phyloP scores from a whole-genome alignment of 2,888 invertebrate species.

The Coremacera marginata region DNA sequence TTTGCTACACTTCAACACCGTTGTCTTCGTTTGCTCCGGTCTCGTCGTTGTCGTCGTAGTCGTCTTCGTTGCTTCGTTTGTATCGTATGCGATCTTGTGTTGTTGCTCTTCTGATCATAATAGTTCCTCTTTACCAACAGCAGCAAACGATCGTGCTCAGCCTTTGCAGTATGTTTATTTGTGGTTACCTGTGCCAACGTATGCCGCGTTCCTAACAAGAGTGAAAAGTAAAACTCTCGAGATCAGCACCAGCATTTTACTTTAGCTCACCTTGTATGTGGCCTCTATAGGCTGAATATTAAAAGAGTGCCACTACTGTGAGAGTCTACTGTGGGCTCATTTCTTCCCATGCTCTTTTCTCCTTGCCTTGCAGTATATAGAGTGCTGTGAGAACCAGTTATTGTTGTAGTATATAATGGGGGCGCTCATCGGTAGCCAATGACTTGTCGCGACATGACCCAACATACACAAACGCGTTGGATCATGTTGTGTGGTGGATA shows the following conservation, averaged over 20 bases:
- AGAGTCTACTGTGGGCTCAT: neutral
- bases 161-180: conserved; percentile 39
- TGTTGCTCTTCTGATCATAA: conserved; percentile 15
- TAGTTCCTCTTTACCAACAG: neutral
- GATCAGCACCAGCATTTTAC: neutral
- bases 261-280: neutral
- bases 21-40: conserved; percentile 50
- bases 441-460: conserved; percentile 15
- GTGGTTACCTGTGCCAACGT: neutral
- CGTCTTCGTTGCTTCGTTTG: conserved; percentile 40
- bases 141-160: conserved; percentile 47
- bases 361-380: neutral
- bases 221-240: neutral
- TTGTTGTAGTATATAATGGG: conserved; percentile 33
- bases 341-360: neutral
- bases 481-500: neutral
- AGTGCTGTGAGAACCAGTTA: neutral
- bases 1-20: conserved; percentile 61
- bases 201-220: neutral
- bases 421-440: conserved; percentile 31
- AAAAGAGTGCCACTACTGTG: neutral
- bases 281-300: neutral
- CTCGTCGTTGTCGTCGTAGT: conserved; percentile 41
- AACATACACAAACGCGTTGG: conserved; percentile 23
- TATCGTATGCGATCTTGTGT: conserved; percentile 38